Evolutionary conservation across 2,797 vertebrate genomes (phyloP), one percentile per base, ranked within the genome.

Genomic region (Melopsittacus undulatus): DNA sequence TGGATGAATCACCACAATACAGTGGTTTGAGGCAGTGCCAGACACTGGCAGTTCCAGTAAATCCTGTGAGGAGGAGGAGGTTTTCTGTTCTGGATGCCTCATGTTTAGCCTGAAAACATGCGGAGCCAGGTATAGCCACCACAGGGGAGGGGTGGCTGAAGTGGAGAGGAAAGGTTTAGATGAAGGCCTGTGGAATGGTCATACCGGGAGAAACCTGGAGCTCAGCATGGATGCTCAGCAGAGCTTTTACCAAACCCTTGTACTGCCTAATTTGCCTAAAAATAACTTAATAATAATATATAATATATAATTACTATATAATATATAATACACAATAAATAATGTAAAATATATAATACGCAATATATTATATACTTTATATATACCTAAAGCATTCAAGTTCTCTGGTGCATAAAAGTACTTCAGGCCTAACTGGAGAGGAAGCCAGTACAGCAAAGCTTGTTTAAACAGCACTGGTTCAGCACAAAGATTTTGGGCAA

Each of bases 111-210:
- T 27, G 26, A 36, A 57, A 51, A 40, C 0, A 3, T 9, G 11
- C 30, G 18, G 72, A 59, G 51, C 36, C 68, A 29, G 27, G 23
- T 21, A 13, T 6, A 61, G 45, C 7, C 42, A 2, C n/a, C 12
- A 10, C 4, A 26, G 0, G 5, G 34, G 34, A 62, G 88, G 64
- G 62, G 12, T 7, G 11, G 38, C 70, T 40, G 45, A 59, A 30
- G 24, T 16, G 18, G 40, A 34, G 34, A 38, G 46, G 32, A 64
- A n/a, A 74, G 17, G 15, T 10, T 51, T 15, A 32, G 27, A 8
- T 21, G 9, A 0, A 2, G 23, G 24, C 23, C 2, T 48, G 40
- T 26, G 49, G n/a, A 38, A 38, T 3, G 2, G 3, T n/a, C 43
- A 36, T 9, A 23, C 14, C 29, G 20, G 56, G 54, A 64, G 61